Evolutionary conservation across 2,888 invertebrate genomes (phyloP).

Genomic region (Lasioglossum calceatum): DNA sequence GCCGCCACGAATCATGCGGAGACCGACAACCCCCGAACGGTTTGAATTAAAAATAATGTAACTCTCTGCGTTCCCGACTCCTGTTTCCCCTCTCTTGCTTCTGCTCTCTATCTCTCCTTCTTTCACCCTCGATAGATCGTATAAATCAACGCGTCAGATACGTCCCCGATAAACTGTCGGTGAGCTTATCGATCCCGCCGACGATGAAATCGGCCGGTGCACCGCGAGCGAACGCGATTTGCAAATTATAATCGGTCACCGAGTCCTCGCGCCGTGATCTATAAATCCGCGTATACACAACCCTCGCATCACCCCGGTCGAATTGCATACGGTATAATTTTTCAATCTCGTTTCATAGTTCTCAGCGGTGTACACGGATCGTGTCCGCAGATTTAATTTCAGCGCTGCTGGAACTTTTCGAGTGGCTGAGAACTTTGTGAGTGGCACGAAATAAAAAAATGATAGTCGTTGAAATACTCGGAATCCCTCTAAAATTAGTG

Average conservation of each 20-base stretch:
- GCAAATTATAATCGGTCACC: conserved; percentile 30
- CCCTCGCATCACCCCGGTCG: neutral
- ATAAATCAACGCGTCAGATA: conserved; percentile 58
- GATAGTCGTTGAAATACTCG: neutral
- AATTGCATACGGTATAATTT: neutral
- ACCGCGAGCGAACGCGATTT: conserved; percentile 19
- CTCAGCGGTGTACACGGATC: neutral
- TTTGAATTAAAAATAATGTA: conserved; percentile 65
- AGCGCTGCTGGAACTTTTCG: neutral
- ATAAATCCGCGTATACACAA: neutral
- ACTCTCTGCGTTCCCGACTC: conserved; percentile 16
- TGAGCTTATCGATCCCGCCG: conserved; percentile 39
- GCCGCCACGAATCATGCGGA: conserved; percentile 48
- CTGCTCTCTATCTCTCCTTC: neutral
- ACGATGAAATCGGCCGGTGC: conserved; percentile 18
- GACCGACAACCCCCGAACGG: conserved; percentile 43
- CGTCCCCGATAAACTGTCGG: conserved; percentile 36
- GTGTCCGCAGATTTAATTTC: neutral
- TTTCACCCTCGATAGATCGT: neutral
- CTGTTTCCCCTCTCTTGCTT: neutral
- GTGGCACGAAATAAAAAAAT: neutral
- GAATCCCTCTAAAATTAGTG: neutral
- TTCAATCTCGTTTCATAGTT: conserved; percentile 5
- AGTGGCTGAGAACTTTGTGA: neutral
- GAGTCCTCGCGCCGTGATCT: neutral